Evolutionary conservation across 2,888 invertebrate genomes (phyloP).

Genomic region (Dioctria linearis): DNA sequence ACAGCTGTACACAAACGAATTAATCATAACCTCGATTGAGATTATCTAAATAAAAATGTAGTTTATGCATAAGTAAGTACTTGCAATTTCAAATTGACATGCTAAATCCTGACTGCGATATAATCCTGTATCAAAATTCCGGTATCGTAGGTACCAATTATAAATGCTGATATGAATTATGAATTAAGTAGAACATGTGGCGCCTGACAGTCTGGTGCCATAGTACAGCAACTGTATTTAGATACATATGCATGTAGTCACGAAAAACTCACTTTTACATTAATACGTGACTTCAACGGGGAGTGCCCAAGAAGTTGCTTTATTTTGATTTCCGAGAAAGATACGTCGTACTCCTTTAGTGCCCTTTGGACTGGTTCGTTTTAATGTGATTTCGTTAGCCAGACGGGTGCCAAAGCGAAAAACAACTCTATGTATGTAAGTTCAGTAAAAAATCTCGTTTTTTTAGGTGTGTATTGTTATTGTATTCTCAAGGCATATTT

Average conservation of each 20-base stretch:
- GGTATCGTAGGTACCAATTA: conserved; percentile 35
- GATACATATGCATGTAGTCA: background rate
- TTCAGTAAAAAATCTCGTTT: no score
- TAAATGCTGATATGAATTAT: background rate
- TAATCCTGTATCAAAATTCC: conserved; percentile 28
- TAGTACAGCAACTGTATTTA: background rate
- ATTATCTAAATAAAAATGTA: conserved; percentile 9
- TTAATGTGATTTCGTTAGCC: conserved; percentile 21
- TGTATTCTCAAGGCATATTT: no score
- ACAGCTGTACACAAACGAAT: no score
- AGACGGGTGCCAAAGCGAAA: background rate
- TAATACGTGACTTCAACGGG: background rate
- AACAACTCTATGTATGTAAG: no score
- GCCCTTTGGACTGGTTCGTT: background rate
- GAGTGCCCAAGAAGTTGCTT: background rate
- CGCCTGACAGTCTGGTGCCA: conserved; percentile 37
- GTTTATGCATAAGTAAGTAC: background rate
- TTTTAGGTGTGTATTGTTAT: no score
- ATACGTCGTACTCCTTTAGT: conserved; percentile 1
- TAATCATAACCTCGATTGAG: background rate
- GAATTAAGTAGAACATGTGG: conserved; percentile 23
- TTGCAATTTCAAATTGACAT: background rate
- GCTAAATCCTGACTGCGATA: conserved; percentile 17
- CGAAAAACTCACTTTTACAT: background rate
- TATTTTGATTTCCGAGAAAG: conserved; percentile 31